Base-by-base conservation (phyloP, 1,140 invertebrate species). In the Hyles euphorbiae region DNA sequence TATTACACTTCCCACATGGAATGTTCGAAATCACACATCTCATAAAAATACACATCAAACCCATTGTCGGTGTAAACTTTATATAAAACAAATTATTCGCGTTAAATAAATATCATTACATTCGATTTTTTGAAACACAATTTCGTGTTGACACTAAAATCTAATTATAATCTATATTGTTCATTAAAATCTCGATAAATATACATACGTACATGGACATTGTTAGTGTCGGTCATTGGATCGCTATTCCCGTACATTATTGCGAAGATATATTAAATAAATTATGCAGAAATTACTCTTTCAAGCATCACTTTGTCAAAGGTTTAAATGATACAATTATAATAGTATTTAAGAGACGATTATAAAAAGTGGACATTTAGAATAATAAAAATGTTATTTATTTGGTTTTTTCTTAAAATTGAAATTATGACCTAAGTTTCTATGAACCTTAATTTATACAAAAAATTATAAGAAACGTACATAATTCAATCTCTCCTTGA, bases 1-100 rank as follows among this genome's bases (percentile, higher is more conserved):
- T 74, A 83, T 82, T 79, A 82, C 78, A 83, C 71, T 78, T 86
- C 74, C 83, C 78, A 68, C 60, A 65, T 87, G 86, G 86, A 88
- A 88, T 88, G 86, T 86, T 81, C 65, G 69, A 81, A 80, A 86
- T 88, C 83, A 88, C 85, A 80, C 77, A 68, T 70, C 77, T 76
- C 59, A 70, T 65, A 70, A 74, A 76, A 76, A 68, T 78, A 85
- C 72, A 82, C 72, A 82, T 70, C 66, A 61, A 72, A 72, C 73
- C 61, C 68, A 50, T 68, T 72, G 70, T 71, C 72, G 75, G 78
- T 60, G 78, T 65, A 78, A 68, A 76, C 65, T 70, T 71, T 77
- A 60, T 71, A 75, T 68, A 71, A 73, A 71, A 67, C 67, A 68
- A 57, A 74, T 72, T 78, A 74, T 72, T 78, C 64, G 64, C 63